Base-by-base conservation (phyloP, 2,797 vertebrate genomes). In the Erethizon dorsatum region DNA sequence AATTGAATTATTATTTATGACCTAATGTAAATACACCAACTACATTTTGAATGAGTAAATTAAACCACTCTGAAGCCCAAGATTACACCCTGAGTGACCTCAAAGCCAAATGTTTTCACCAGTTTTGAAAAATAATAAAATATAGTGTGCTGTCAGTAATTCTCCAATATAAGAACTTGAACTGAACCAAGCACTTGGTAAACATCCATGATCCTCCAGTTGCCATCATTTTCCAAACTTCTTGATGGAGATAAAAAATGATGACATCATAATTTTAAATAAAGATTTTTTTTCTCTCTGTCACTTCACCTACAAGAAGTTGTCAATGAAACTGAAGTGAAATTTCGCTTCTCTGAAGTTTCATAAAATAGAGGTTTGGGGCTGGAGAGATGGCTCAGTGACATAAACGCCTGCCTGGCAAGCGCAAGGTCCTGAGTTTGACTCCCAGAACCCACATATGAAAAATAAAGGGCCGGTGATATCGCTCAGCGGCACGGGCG, bases 31-130 rank as follows among this genome's bases (percentile, higher is more conserved):
- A 82, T 50, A 63, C 31, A 78, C 50, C 59, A 85, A 31, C 15
- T 91, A 94, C 47, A 90, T 92, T 80, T 75, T 59, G 78, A 95
- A 88, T 82, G 56, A 17, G 26, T 87, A 65, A 91, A 88, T 65
- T n/a, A 88, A 82, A 87, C 22, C 52, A 86, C 50, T 61, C 41
- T 87, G 75, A 89, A 88, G 78, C 24, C 57, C 57, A 18, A 9
- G 14, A 95, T 57, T 65, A 88, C 2, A 69, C 63, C 12, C 65
- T 31, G 28, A 75, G n/a, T 24, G 14, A 93, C 73, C 65, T 94
- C 59, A 75, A 45, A 63, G 18, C 22, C 50, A 3, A 83, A 90
- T 56, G 69, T 15, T 24, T 59, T 94, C 61, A 71, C 37, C n/a
- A 56, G 33, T 73, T 95, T 88, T 13, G 79, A 88, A 96, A 71